Conservation (phyloP, 2,888 invertebrate genomes). For the Pasiphila rectangulata region DNA sequence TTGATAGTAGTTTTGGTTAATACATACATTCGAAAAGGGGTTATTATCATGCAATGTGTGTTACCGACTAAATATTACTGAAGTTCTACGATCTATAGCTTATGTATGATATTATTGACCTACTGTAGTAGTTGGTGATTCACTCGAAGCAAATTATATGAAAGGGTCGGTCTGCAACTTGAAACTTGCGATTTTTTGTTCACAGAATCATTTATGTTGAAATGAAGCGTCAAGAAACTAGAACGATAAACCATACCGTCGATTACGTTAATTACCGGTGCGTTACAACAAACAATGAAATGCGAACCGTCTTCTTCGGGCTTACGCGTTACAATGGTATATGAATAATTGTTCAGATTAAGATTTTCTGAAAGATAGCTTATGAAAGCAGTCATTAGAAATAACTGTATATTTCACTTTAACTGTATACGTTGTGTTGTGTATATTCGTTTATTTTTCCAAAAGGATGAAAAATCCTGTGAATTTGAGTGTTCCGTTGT, state of each 20-base stretch:
- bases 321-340: constrained; percentile 20
- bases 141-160: constrained; percentile 21
- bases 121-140: constrained; percentile 21
- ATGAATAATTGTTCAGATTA: constrained; percentile 18
- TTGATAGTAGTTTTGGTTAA: background rate
- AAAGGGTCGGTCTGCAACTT: constrained; percentile 25
- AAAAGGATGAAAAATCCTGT: constrained; percentile 39
- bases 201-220: constrained; percentile 31
- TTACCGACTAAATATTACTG: constrained; percentile 4
- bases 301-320: constrained; percentile 15
- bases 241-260: constrained; percentile 34
- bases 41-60: constrained; percentile 1
- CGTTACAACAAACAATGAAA: constrained; percentile 36
- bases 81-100: constrained; percentile 17
- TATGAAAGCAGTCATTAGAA: constrained; percentile 26
- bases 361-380: constrained; percentile 18
- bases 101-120: constrained; percentile 38
- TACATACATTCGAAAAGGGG: background rate
- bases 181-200: constrained; percentile 2
- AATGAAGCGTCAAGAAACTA: constrained; percentile 38
- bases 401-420: constrained; percentile 12
- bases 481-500: constrained; percentile 23
- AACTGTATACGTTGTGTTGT: constrained; percentile 12
- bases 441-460: constrained; percentile 13
- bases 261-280: constrained; percentile 38